Base-by-base conservation (phyloP, 2,888 invertebrate genomes). In the Ashinkailepas kermadecensis region DNA sequence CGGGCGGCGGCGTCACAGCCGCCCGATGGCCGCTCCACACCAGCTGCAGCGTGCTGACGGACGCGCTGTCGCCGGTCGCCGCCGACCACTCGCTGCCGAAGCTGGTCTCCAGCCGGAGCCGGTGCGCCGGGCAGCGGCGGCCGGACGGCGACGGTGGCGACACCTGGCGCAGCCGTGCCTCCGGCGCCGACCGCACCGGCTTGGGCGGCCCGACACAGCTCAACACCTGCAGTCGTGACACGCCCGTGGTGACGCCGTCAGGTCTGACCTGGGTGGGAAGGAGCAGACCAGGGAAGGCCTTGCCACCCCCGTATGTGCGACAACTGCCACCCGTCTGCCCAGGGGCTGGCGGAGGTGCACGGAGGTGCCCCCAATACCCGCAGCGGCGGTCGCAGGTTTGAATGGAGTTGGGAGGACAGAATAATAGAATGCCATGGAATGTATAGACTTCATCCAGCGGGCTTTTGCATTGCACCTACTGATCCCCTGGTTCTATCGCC, bases 91-190 rank as follows among this genome's bases (percentile, higher is more conserved):
- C 70, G 83, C 83, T 84, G 56, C 93, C 92, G 87, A 93, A 93
- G 85, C 93, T 93, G 18, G 93, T 93, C 87, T 94, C 94, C 83
- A 93, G 88, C 86, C 91, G 92, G 78, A 93, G 87, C 83, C 90
- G 89, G 84, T 90, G 91, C 81, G 90, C 90, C 39, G 12, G 70
- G 25, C 70, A 15, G 56, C 11, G 74, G 74, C 74, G 74, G 56
- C 74, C 54, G 23, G 56, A 9, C 56, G 54, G 74, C 54, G 23
- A 21, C 21, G 74, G 74, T 11, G 56, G 23, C 18, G 74, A 56
- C 54, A 74, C 54, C 56, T 39, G 74, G 23, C 23, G 74, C 1
- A 21, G 54, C 56, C 21, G 54, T 10, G 21, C 21, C 74, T 74
- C 70, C 15, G 65, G 21, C 15, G 39, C 23, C 54, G 74, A 8